phyloP scores from a whole-genome alignment of 2,113 vertebrate genomes.

The Zosterops hypoxanthus region DNA sequence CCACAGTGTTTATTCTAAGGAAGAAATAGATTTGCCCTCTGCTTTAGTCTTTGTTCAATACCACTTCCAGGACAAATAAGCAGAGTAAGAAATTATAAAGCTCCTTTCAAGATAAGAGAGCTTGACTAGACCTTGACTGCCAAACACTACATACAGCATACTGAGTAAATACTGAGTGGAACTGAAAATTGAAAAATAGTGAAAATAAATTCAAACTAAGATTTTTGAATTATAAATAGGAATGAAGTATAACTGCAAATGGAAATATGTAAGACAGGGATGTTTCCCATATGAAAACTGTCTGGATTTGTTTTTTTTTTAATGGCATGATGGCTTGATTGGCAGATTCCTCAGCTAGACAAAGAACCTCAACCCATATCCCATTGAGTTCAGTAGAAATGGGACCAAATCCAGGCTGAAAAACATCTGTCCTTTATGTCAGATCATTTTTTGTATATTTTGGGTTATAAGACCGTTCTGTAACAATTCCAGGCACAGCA shows the following conservation, averaged over 20 bases:
- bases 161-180: background rate
- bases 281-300: slow-evolving; percentile 55
- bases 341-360: slow-evolving; percentile 53
- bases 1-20: background rate
- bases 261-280: slow-evolving; percentile 20
- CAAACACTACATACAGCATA: background rate
- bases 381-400: slow-evolving; percentile 33
- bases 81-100: background rate
- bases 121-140: background rate
- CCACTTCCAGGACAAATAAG: background rate
- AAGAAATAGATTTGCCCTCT: background rate
- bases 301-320: background rate
- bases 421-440: slow-evolving; percentile 58
- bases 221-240: background rate
- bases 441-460: background rate
- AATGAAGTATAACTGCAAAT: slow-evolving; percentile 17
- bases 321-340: slow-evolving; percentile 42
- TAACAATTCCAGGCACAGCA: background rate
- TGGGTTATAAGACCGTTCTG: background rate
- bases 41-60: background rate
- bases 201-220: background rate
- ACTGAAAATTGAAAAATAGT: slow-evolving; percentile 4
- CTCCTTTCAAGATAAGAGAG: background rate
- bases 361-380: slow-evolving; percentile 42
- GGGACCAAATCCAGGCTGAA: slow-evolving; percentile 26